Conservation (phyloP, 2,113 vertebrate species). For the Progne subis region DNA sequence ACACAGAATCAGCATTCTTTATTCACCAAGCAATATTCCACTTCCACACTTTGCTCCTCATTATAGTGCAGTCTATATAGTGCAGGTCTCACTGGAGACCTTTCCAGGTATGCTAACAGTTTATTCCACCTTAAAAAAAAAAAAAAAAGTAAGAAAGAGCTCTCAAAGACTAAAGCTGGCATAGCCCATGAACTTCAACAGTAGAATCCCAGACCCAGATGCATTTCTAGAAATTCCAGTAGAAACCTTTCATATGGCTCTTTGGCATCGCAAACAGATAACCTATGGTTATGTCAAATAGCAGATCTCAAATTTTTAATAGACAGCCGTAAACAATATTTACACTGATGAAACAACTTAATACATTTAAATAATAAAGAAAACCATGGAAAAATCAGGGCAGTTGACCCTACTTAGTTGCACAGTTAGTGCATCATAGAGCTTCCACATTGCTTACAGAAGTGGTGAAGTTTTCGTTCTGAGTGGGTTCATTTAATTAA, state of each 20-base stretch:
- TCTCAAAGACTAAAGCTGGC: neutral
- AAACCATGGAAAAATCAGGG: neutral
- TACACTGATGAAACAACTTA: neutral
- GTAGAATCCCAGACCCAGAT: neutral
- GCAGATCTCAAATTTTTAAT: neutral
- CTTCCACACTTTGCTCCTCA: neutral
- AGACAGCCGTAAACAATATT: neutral
- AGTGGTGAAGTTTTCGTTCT: neutral
- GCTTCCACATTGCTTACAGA: neutral
- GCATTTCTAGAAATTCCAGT: neutral
- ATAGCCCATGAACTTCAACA: neutral
- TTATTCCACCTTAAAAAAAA: neutral
- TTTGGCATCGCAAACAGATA: neutral
- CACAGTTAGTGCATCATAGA: neutral
- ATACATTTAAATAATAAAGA: neutral
- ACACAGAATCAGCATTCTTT: neutral
- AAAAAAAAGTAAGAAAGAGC: neutral
- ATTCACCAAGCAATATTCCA: neutral
- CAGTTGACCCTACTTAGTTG: neutral
- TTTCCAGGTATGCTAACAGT: neutral
- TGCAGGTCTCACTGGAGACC: neutral
- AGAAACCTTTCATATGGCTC: neutral
- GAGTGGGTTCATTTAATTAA: conserved; percentile 5
- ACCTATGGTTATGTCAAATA: neutral
- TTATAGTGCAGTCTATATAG: neutral